Evolutionary conservation across 2,888 invertebrate species (phyloP), one percentile per base, ranked within the genome.

Genomic region (Subacronicta megacephala): DNA sequence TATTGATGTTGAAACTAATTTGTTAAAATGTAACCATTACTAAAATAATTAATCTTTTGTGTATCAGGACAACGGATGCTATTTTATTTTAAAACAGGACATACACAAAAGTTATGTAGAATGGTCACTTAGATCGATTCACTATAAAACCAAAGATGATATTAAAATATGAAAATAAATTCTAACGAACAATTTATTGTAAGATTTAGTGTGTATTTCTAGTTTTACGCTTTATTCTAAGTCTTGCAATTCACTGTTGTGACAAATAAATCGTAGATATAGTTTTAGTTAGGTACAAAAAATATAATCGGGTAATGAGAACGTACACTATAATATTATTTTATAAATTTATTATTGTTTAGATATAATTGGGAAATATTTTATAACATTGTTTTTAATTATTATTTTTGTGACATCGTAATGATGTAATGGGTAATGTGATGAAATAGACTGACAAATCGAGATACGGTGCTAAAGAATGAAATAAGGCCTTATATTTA

Each of bases 121-220:
- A 80, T 80, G 80, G 78, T 81, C 73, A 67, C 60, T 71, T 67
- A 78, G 81, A 81, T 84, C 82, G 79, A 55, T 71, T 68, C 62
- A 84, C 70, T 77, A 78, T 80, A 73, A 89, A 89, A 90, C 92
- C 92, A 93, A 93, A 93, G 92, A 92, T 90, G 89, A 90, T 91
- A 90, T 91, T 90, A 85, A 64, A 84, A 84, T 80, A 66, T 79
- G 77, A 74, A 83, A 72, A 76, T 84, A 80, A 79, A 81, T 67
- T 77, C 42, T 81, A 79, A 61, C 81, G 74, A 81, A 65, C 81
- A 82, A 83, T 72, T 78, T 80, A 80, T 74, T 78, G 69, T 82
- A 79, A 78, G 77, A 72, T 72, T 57, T 70, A 71, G 65, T 44
- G 54, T 75, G 68, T 78, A 76, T 76, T 72, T 64, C 68, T 49